These are phyloP conservation scores for Stercorarius parasiticus DNA, from an alignment of 2,113 vertebrate species.

Conservation along the genomic window DNA sequence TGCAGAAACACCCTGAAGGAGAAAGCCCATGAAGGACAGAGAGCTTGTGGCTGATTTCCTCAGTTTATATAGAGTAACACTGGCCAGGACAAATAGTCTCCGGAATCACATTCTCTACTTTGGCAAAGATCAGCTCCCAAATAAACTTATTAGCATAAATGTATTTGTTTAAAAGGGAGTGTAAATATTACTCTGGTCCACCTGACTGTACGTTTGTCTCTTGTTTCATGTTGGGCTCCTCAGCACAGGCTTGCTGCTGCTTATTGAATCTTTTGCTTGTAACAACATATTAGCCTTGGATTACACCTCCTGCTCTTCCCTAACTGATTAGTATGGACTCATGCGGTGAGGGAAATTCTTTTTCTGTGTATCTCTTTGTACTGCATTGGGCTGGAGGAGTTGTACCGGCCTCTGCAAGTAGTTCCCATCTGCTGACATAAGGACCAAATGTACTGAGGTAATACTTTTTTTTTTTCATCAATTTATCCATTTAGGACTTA, in stretches of 20 bases:
- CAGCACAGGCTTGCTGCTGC: not conserved
- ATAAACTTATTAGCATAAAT: not conserved
- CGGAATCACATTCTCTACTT: not conserved
- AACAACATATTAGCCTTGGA: not conserved
- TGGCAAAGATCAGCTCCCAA: not conserved
- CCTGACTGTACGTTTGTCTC: not conserved
- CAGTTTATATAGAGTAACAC: not conserved
- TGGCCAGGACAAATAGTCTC: not conserved
- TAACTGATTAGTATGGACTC: not conserved
- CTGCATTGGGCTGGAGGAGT: not conserved
- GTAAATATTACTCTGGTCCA: not conserved
- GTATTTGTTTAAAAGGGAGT: not conserved
- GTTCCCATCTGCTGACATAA: not conserved
- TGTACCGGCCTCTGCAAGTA: not conserved
- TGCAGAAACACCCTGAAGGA: not conserved
- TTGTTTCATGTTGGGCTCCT: not conserved
- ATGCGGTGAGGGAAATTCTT: not conserved
- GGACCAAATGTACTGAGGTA: not conserved
- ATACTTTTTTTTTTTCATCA: not conserved
- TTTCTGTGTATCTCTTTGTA: not conserved
- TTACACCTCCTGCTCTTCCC: not conserved
- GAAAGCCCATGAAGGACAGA: not conserved
- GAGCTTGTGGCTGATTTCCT: not conserved
- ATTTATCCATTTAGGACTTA: not conserved
- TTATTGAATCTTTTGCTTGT: not conserved